Percentiles rank a stretch among this genome's conserved stretches.
Conservation (phyloP, 2,888 invertebrate genomes). For the Yponomeuta plumbellus region DNA sequence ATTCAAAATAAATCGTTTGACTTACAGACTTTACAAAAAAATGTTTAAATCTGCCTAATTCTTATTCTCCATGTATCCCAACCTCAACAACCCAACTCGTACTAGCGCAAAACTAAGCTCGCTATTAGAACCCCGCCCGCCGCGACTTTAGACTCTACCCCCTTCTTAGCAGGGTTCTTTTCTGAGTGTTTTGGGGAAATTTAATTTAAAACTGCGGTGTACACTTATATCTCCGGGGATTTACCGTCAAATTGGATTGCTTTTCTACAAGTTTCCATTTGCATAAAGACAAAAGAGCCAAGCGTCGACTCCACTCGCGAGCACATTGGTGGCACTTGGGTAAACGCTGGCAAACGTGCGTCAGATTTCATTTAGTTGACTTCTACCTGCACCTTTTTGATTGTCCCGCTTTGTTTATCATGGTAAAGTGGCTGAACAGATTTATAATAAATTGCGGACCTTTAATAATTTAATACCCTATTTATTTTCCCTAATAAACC, state of each 20-base stretch:
- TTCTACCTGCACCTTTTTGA: neutral
- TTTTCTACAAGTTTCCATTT: slow-evolving; percentile 63
- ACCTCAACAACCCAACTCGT: slow-evolving; percentile 19
- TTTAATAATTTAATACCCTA: no score
- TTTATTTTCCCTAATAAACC: no score
- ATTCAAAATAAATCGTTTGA: no score
- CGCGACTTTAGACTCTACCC: slow-evolving; percentile 19
- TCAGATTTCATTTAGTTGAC: neutral
- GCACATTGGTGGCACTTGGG: neutral
- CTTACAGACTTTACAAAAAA: neutral
- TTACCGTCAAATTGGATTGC: slow-evolving; percentile 65
- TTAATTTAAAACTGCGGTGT: slow-evolving; percentile 62
- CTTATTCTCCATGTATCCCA: neutral
- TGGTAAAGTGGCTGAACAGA: no score
- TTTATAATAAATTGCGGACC: no score
- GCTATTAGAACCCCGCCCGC: slow-evolving; percentile 25
- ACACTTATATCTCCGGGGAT: slow-evolving; percentile 53
- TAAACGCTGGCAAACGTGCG: neutral
- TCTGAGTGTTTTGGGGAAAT: slow-evolving; percentile 26
- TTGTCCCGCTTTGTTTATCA: neutral
- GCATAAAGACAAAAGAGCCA: slow-evolving; percentile 47
- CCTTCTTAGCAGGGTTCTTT: slow-evolving; percentile 16
- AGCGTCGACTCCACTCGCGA: neutral
- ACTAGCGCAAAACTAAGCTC: slow-evolving; percentile 33
- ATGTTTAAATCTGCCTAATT: neutral